A percentile compares a stretch with the other conserved stretches of the same genome.
Conservation (phyloP, 2,113 vertebrate genomes). For the Spea multiplicata region DNA sequence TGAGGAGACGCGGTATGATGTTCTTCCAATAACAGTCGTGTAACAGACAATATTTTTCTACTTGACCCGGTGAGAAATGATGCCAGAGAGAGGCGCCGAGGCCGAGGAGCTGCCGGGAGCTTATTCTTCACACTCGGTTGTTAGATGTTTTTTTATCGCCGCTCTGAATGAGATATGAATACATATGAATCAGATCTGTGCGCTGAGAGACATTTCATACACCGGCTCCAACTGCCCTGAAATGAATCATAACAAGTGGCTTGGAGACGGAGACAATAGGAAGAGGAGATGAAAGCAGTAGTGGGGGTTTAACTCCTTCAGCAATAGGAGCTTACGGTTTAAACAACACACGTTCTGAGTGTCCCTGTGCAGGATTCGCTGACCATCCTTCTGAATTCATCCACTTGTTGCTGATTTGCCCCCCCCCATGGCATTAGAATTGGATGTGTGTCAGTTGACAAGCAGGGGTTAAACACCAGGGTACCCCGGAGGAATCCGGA, state of each 20-base stretch:
- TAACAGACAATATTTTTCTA: constrained; percentile 43
- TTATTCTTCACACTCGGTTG: constrained; percentile 37
- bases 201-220: not conserved
- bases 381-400: too few species aligned
- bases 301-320: too few species aligned
- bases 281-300: not conserved
- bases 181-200: constrained; percentile 31
- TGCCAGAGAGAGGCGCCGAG: constrained; percentile 7
- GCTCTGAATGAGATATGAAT: constrained; percentile 38
- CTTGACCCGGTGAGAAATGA: constrained; percentile 45
- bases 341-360: too few species aligned
- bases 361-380: too few species aligned
- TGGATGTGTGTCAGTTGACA: constrained; percentile 23
- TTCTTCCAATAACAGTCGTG: constrained; percentile 28
- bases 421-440: not conserved
- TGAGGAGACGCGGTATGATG: constrained; percentile 16
- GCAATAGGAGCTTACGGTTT: too few species aligned
- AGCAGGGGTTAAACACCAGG: constrained; percentile 30
- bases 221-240: constrained; percentile 4
- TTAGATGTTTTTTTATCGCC: constrained; percentile 37
- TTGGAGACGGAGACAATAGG: not conserved
- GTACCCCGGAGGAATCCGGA: not conserved
- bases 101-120: constrained; percentile 11
- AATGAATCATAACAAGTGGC: constrained; percentile 24
- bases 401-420: not conserved